Percentiles rank a stretch among this genome's conserved stretches.
These are phyloP conservation scores for Micromys minutus DNA, from an alignment of 2,113 vertebrate genomes.

Conservation along the genomic window DNA sequence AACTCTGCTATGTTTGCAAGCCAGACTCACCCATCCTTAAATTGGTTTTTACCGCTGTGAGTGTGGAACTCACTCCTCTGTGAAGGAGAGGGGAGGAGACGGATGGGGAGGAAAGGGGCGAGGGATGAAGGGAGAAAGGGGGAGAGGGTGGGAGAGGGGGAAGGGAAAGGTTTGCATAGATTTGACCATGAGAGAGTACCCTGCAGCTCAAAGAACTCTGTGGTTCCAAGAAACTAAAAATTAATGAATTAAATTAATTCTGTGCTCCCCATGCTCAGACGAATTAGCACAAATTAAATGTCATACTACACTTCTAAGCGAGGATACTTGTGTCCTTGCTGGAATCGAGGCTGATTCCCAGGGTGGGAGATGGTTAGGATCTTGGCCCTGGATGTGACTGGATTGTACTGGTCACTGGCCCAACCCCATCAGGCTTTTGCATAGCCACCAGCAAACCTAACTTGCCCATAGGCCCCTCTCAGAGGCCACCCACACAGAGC, in stretches of 20 bases:
- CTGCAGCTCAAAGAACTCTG: not conserved
- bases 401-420: accelerated
- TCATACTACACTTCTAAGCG: slow-evolving; percentile 53
- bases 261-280: slow-evolving; percentile 35
- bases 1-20: not conserved
- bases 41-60: not conserved
- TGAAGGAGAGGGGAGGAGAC: not conserved
- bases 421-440: accelerated
- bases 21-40: not conserved
- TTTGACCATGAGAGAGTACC: not conserved
- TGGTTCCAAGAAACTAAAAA: slow-evolving; percentile 46
- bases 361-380: no score
- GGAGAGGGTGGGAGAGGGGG: not conserved
- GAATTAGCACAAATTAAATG: slow-evolving; percentile 63
- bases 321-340: not conserved
- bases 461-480: no score
- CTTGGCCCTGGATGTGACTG: accelerated
- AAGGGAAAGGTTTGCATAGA: not conserved
- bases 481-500: not conserved
- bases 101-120: not conserved
- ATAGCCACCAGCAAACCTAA: not conserved
- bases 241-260: slow-evolving; percentile 61
- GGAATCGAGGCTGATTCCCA: not conserved
- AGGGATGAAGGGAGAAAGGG: not conserved
- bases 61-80: not conserved